Conservation (phyloP, 2,888 invertebrate species). For the Protophormia terraenovae region DNA sequence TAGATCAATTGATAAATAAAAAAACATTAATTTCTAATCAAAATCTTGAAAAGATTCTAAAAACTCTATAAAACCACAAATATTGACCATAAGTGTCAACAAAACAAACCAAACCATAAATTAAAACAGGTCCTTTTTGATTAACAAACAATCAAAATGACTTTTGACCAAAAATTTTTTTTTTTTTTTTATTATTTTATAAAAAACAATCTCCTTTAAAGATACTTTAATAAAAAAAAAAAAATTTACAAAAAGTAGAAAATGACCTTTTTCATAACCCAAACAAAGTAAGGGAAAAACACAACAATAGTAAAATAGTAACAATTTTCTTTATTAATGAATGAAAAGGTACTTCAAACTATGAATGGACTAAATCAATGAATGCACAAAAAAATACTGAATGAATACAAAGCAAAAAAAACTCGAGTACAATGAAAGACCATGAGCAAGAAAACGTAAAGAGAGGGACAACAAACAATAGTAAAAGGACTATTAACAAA, state of each 20-base stretch:
- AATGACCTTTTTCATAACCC: neutral
- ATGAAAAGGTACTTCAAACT: constrained; percentile 59
- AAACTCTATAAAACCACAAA: constrained; percentile 1
- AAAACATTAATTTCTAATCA: neutral
- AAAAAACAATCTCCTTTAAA: neutral
- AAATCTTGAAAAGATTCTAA: neutral
- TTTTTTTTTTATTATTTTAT: neutral
- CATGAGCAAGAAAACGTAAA: neutral
- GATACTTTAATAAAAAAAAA: neutral
- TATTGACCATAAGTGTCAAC: neutral
- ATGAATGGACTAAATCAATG: constrained; percentile 44
- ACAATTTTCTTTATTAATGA: constrained; percentile 29
- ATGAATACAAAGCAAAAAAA: neutral
- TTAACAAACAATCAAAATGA: neutral
- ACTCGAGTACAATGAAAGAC: no score
- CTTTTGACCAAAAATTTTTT: neutral
- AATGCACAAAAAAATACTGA: constrained; percentile 3
- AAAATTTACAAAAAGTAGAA: neutral
- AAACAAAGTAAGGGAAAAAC: neutral
- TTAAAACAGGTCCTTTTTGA: neutral
- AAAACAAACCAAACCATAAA: constrained; percentile 8
- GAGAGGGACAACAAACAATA: neutral
- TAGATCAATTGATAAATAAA: neutral
- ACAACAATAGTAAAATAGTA: neutral
- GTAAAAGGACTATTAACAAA: neutral